A percentile compares a stretch with the other conserved stretches of the same genome.
Evolutionary conservation across 2,888 invertebrate genomes (phyloP).

Genomic region (Lampropteryx suffumata): DNA sequence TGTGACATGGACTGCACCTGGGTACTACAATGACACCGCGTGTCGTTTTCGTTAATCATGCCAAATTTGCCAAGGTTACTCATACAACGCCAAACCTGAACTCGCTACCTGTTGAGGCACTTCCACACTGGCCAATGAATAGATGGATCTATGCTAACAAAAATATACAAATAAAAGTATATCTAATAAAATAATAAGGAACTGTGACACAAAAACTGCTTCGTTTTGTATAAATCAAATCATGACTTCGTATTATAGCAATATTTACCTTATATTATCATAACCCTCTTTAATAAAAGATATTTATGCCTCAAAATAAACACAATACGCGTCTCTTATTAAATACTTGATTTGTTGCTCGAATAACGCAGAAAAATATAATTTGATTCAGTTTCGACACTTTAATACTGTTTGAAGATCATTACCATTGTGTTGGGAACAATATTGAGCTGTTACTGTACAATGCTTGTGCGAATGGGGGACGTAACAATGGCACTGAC

Average conservation of each 20-base stretch:
- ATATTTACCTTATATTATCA: constrained; percentile 19
- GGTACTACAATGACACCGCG: too few relatives aligned
- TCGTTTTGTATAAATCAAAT: too few relatives aligned
- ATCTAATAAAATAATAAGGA: too few relatives aligned
- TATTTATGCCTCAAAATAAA: constrained; percentile 28
- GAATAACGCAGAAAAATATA: constrained; percentile 43
- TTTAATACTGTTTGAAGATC: constrained; percentile 54
- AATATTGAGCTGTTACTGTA: constrained; percentile 49
- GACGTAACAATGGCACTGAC: constrained; percentile 30
- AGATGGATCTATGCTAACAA: too few relatives aligned
- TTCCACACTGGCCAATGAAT: too few relatives aligned
- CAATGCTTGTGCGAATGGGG: constrained; percentile 36
- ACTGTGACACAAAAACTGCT: too few relatives aligned
- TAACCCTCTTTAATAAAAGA: constrained; percentile 19
- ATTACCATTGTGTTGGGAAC: constrained; percentile 49
- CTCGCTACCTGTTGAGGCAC: too few relatives aligned
- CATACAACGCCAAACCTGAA: too few relatives aligned
- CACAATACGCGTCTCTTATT: constrained; percentile 35
- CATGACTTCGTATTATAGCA: not conserved
- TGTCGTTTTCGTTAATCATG: too few relatives aligned
- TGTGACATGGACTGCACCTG: too few relatives aligned
- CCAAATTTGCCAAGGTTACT: too few relatives aligned
- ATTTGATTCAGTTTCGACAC: constrained; percentile 37
- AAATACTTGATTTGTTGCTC: constrained; percentile 58
- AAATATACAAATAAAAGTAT: not conserved